Conservation (phyloP, 2,113 vertebrate species). For the Leucopternis melanops region DNA sequence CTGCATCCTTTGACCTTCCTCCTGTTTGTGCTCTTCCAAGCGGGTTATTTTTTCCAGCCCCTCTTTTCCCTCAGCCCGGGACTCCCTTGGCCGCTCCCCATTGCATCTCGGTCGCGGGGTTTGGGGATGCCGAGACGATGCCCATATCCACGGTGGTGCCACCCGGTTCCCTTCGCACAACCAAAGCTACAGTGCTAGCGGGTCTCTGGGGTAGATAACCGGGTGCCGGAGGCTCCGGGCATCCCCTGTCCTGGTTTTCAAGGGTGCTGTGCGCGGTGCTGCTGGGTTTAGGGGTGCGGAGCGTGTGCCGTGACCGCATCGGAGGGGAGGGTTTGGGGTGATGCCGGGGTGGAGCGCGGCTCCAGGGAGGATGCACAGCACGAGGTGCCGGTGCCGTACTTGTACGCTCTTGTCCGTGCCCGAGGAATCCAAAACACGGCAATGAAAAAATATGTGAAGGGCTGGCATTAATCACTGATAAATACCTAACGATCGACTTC, state of each 20-base stretch:
- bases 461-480: background rate
- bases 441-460: background rate
- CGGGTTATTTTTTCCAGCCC: background rate
- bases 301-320: rapidly evolving
- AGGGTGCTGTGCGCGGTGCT: rapidly evolving
- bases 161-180: background rate
- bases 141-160: background rate
- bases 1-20: background rate
- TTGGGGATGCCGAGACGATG: background rate
- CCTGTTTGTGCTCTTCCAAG: background rate
- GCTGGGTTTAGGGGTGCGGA: background rate
- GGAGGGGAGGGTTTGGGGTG: background rate
- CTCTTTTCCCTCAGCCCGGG: background rate
- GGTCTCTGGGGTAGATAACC: background rate
- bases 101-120: no score
- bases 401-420: background rate
- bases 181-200: rapidly evolving
- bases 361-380: background rate
- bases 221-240: background rate
- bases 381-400: rapidly evolving
- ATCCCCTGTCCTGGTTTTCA: background rate
- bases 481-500: background rate
- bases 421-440: background rate
- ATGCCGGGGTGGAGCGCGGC: background rate
- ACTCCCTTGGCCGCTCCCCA: background rate